A percentile compares a stretch with the other conserved stretches of the same genome.
Conservation (phyloP, 2,888 invertebrate species). For the Andrena bicolor region DNA sequence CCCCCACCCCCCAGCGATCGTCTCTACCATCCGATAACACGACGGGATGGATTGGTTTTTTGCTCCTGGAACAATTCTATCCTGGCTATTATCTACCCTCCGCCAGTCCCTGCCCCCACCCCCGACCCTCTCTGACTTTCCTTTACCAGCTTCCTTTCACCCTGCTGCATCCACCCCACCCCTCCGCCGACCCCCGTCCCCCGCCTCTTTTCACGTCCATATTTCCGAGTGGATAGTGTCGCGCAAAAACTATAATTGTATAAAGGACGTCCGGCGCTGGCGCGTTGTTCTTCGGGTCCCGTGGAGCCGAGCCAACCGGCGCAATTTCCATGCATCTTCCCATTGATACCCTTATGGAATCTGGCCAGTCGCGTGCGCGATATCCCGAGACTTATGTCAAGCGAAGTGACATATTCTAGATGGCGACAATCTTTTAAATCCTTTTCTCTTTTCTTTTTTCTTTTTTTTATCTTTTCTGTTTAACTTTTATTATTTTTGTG, state of each 20-base stretch:
- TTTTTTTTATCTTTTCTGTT: too few species aligned
- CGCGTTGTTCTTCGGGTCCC: conserved; percentile 56
- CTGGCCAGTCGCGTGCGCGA: conserved; percentile 42
- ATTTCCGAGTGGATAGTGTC: conserved; percentile 75
- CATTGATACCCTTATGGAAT: conserved; percentile 58
- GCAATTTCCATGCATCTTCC: conserved; percentile 65
- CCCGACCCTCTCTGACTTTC: conserved; percentile 40
- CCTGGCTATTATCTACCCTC: conserved; percentile 78
- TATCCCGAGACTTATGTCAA: conserved; percentile 46
- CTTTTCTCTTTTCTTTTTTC: too few species aligned
- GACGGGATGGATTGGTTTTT: conserved; percentile 81
- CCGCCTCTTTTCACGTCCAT: conserved; percentile 66
- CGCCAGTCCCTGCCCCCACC: conserved; percentile 43
- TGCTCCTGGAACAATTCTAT: conserved; percentile 81
- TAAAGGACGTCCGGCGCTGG: conserved; percentile 75
- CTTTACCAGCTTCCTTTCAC: conserved; percentile 31
- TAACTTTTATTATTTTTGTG: too few species aligned
- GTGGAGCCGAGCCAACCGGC: conserved; percentile 62
- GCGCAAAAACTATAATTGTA: conserved; percentile 82
- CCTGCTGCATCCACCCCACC: conserved; percentile 58
- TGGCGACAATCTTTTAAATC: too few species aligned
- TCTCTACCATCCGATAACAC: conserved; percentile 81
- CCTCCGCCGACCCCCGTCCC: conserved; percentile 50
- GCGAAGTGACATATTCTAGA: too few species aligned
- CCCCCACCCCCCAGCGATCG: conserved; percentile 46